phyloP scores from a whole-genome alignment of 2,113 vertebrate species.

The Tachysurus fulvidraco region DNA sequence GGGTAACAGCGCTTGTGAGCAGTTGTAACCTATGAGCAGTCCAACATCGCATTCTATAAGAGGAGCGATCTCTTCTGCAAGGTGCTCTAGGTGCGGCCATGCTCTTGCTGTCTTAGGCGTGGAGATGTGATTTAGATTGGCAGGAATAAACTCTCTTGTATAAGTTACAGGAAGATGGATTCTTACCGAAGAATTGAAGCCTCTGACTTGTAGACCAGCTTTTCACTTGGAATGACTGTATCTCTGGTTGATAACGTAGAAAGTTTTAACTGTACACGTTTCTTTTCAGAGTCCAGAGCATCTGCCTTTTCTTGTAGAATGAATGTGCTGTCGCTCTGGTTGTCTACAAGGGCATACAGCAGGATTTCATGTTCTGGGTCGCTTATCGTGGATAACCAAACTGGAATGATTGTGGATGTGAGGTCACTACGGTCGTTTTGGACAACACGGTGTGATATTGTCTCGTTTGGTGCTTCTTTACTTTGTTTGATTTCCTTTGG shows the following conservation, averaged over 20 bases:
- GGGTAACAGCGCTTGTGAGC: no score
- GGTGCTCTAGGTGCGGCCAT: not conserved
- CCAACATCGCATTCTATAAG: not conserved
- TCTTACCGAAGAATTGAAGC: not conserved
- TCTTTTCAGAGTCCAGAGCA: not conserved
- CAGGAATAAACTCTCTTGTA: conserved; percentile 3
- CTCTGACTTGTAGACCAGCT: conserved; percentile 9
- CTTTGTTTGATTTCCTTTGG: not conserved
- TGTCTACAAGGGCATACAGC: conserved; percentile 9
- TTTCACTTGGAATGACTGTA: not conserved
- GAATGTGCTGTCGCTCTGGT: no score
- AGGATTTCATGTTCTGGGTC: not conserved
- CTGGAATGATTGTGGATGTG: conserved; percentile 14
- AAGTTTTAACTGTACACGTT: not conserved
- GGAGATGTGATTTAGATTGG: not conserved
- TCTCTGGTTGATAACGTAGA: conserved; percentile 3
- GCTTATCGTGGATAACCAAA: not conserved
- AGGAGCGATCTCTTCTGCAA: not conserved
- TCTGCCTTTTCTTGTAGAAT: no score
- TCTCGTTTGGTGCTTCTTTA: not conserved
- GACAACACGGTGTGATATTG: not conserved
- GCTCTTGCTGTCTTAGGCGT: conserved; percentile 1
- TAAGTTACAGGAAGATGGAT: conserved; percentile 3
- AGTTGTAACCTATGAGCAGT: not conserved
- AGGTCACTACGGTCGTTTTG: not conserved